Base-by-base conservation (phyloP, 2,797 vertebrate genomes). In the Halcyon chelicuti region DNA sequence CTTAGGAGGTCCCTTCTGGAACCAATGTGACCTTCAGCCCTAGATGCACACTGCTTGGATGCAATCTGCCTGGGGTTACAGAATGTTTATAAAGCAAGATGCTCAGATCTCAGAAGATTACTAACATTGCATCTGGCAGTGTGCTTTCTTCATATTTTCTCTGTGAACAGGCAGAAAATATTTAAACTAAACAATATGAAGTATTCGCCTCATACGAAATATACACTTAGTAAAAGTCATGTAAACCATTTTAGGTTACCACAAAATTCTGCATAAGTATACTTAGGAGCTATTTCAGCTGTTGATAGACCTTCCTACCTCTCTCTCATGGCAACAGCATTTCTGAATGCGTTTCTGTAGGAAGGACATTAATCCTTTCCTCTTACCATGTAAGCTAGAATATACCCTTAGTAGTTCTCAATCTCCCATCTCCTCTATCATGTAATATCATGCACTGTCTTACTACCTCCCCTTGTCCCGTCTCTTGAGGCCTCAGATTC, bases 101-200 rank as follows among this genome's bases (percentile, higher is more conserved):
- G 68, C n/a, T 65, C 61, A 83, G 62, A n/a, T 52, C n/a, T 89
- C 67, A 49, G 42, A 62, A 62, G 31, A 79, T 71, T 49, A 33
- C 40, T 77, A 68, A 63, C 37, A 71, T 47, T 76, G 42, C n/a
- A 39, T 90, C 80, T 89, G 57, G 17, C 35, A 75, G 13, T 1
- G 0, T 55, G 47, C 9, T 92, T 70, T 65, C 39, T 82, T 71
- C 16, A 51, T 68, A 35, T 84, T 90, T 85, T 54, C 60, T 70
- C 60, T 85, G 44, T n/a, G 33, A 80, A 71, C 6, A 29, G 31
- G 33, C 39, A 93, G 33, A 70, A 93, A 77, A 89, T 47, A 73
- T 62, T 76, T 85, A 54, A 90, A 79, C 15, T 13, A 84, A 91
- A 52, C 40, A 77, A 61, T 57, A 49, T 44, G 7, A 91, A 93